Evolutionary conservation across 2,888 invertebrate species (phyloP), one percentile per base, ranked within the genome.

Genomic region (Hirtodrosophila alboralis): DNA sequence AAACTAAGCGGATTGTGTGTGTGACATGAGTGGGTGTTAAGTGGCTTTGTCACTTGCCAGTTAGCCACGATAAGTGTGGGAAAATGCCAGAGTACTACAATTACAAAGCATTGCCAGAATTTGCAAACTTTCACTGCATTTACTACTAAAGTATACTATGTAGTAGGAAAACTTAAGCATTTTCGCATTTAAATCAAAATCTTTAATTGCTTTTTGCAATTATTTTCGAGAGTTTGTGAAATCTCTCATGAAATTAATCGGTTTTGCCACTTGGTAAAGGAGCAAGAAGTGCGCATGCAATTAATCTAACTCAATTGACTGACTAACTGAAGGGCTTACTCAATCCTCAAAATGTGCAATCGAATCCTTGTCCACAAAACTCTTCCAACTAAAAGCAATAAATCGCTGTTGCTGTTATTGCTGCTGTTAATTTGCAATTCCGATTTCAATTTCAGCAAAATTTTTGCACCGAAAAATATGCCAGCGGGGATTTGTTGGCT

Each of bases 361-460:
- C 52, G 70, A 56, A 56, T 58, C 57, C 37, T 30, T 36, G 48
- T 56, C 59, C 40, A 43, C 27, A 57, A 54, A 36, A 60, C 40
- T 51, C 53, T n/a, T n/a, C 61, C 58, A 33, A 65, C 57, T 65
- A 40, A n/a, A n/a, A 62, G 85, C 85, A 75, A 85, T 85, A 85
- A 86, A 85, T 84, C 77, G 69, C 49, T 58, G 36, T 28, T 47
- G 48, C 37, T 57, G 57, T 33, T 53, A 41, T 38, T 56, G 52
- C 67, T 67, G 65, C 81, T 87, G 88, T 88, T 87, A 88, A 89
- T 88, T 87, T 88, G 81, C 87, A 88, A 88, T 88, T 88, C 87
- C 83, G 87, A 88, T 88, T 89, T 88, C 81, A 87, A 87, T 87
- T 88, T 86, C 74, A 83, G 71, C 63, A 68, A 66, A 3, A 76